Evolutionary conservation across 2,888 invertebrate genomes (phyloP), one percentile per base, ranked within the genome.

Genomic region (Nemapogon koenigi): DNA sequence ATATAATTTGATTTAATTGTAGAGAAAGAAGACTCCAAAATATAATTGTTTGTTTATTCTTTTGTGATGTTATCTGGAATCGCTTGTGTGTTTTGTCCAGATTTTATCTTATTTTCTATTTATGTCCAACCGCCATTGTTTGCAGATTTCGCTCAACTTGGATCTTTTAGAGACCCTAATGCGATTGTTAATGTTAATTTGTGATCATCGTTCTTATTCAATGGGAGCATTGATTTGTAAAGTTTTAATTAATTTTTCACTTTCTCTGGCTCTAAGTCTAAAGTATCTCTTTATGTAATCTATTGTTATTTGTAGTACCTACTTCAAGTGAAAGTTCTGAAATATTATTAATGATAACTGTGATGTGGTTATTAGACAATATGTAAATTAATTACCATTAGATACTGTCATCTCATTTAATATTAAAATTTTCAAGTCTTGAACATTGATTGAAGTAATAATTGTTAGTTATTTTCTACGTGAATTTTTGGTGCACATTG

Each of bases 211-310:
- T 17, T 36, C 37, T 45, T 32, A 47, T 53, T 60, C 55, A 67
- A 61, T 52, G 43, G 46, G 38, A 45, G 49, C 53, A 48, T 59
- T 67, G 59, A 62, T 62, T 65, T 55, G 52, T 57, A 49, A 58
- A 52, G 51, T 57, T 61, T 57, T 57, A 62, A 72, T 68, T 59
- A 59, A 57, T 59, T 55, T 52, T 33, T 53, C 43, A 55, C 63
- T 68, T 66, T 70, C 61, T 50, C 57, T 50, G 16, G 17, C 13
- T 18, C 33, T 40, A 31, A 30, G 15, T 31, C 22, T 30, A 30
- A 29, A n/a, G 25, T 18, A 26, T 30, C 13, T 26, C 28, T 33
- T 18, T 33, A 17, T 33, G 19, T 18, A 16, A n/a, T n/a, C 18
- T 11, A 19, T 33, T 33, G 18, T 33, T n/a, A n/a, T n/a, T n/a